These are phyloP conservation scores for Cremastinae sp. DNA, from an alignment of 2,888 invertebrate genomes.

Conservation along the genomic window DNA sequence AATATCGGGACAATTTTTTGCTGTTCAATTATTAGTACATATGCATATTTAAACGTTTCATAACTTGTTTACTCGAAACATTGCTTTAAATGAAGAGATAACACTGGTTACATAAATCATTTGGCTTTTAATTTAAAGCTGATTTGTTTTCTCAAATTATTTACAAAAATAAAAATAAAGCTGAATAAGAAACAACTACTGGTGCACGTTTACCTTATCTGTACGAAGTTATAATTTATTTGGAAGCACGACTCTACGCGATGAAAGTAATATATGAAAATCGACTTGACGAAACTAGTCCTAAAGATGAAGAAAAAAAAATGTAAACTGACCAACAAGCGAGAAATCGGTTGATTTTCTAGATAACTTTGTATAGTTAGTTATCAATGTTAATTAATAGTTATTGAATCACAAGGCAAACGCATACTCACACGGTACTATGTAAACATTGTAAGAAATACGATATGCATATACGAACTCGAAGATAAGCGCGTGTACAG, in stretches of 20 bases:
- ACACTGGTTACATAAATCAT: no score
- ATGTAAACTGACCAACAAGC: conserved; percentile 1
- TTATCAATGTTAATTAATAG: conserved; percentile 37
- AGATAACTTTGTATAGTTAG: conserved; percentile 49
- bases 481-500: conserved; percentile 37
- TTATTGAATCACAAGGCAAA: conserved; percentile 13
- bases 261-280: conserved; percentile 33
- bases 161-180: no score
- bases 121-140: no score
- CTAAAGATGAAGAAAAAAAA: conserved; percentile 46
- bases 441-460: conserved; percentile 48
- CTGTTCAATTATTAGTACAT: no score
- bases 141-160: no score
- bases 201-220: no score
- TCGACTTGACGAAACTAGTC: conserved; percentile 63
- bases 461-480: conserved; percentile 40
- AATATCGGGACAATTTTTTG: no score
- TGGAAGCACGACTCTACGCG: conserved; percentile 38
- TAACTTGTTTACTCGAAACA: no score
- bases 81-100: no score
- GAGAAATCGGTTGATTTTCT: conserved; percentile 43
- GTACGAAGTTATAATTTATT: background rate
- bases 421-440: conserved; percentile 44
- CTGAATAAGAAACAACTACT: no score
- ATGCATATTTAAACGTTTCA: no score